phyloP scores from a whole-genome alignment of 2,113 vertebrate species.

The Oreochromis aureus region DNA sequence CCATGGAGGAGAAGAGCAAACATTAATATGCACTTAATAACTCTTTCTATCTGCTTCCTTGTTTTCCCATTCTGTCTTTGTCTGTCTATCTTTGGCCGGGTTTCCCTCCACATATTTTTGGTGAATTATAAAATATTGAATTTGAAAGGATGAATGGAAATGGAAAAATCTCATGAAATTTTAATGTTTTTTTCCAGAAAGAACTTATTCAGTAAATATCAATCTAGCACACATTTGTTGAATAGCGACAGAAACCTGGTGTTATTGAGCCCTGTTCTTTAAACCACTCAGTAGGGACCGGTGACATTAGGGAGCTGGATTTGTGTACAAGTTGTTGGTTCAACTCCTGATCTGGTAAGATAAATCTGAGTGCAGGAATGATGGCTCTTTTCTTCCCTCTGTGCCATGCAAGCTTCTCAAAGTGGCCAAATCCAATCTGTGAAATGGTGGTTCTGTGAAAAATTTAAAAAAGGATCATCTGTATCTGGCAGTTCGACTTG shows the following conservation, averaged over 20 bases:
- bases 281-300: not conserved
- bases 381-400: not conserved
- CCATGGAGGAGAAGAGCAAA: conserved; percentile 56
- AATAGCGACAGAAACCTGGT: not conserved
- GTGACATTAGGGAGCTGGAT: not conserved
- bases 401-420: not conserved
- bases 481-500: not conserved
- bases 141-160: conserved; percentile 24
- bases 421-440: not conserved
- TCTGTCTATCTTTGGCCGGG: not conserved
- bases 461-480: not conserved
- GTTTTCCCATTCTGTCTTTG: not conserved
- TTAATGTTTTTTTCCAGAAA: not conserved
- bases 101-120: not conserved
- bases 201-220: not conserved
- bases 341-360: not conserved
- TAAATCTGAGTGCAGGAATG: not conserved
- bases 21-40: conserved; percentile 66
- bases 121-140: conserved; percentile 22
- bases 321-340: not conserved
- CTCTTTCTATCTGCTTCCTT: conserved; percentile 29
- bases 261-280: not conserved
- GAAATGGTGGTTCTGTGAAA: not conserved
- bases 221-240: not conserved
- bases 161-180: not conserved